Conservation (phyloP, 2,113 vertebrate species). For the Misgurnus anguillicaudatus region DNA sequence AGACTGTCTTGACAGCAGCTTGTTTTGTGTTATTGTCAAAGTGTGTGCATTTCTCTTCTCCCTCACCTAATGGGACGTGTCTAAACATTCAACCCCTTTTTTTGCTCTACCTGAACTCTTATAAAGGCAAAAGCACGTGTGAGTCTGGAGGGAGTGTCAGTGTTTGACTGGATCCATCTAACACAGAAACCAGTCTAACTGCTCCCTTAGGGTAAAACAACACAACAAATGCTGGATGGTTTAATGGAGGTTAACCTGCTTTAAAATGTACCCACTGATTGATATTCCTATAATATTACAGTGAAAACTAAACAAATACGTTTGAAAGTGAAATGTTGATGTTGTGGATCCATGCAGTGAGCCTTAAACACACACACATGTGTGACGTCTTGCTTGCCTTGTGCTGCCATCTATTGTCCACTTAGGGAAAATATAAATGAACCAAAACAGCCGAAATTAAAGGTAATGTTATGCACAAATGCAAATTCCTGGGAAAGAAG, state of each 20-base stretch:
- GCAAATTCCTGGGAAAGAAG: too few species aligned
- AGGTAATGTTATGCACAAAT: not conserved
- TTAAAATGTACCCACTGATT: too few species aligned
- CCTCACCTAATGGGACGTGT: slow-evolving; percentile 44
- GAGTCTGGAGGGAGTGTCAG: slow-evolving; percentile 58
- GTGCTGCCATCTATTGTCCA: slow-evolving; percentile 44
- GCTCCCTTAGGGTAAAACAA: slow-evolving; percentile 6
- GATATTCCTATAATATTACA: too few species aligned
- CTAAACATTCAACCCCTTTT: slow-evolving; percentile 21
- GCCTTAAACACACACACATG: not conserved
- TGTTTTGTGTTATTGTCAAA: slow-evolving; percentile 9
- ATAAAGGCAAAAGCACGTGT: slow-evolving; percentile 53
- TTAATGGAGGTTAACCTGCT: too few species aligned
- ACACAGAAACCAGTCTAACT: slow-evolving; percentile 61
- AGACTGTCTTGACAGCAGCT: slow-evolving; percentile 50
- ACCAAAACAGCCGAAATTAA: not conserved
- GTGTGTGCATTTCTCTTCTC: slow-evolving; percentile 14
- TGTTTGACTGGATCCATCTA: slow-evolving; percentile 53
- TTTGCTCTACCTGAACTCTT: slow-evolving; percentile 62
- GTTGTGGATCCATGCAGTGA: not conserved
- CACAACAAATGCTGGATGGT: too few species aligned
- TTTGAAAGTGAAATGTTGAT: not conserved
- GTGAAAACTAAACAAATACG: too few species aligned
- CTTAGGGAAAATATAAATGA: not conserved
- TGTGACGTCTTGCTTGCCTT: not conserved